These are phyloP conservation scores for Prochilodus magdalenae DNA, from an alignment of 2,113 vertebrate species.

Conservation along the genomic window DNA sequence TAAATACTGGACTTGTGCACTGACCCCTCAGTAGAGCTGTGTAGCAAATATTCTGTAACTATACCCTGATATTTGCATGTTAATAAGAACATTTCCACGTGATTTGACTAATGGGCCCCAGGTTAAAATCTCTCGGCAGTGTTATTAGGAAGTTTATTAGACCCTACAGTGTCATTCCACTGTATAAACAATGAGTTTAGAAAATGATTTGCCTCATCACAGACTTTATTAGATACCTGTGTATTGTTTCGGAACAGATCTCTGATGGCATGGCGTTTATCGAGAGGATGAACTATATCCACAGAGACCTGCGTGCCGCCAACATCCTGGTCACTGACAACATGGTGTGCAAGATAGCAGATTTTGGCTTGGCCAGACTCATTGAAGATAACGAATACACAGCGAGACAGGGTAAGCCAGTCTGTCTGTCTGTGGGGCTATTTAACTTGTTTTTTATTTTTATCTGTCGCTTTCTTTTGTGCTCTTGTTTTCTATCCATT, in stretches of 20 bases:
- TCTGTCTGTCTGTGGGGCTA: background rate
- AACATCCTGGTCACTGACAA: slow-evolving; percentile 96
- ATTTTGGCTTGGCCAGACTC: slow-evolving; percentile 94
- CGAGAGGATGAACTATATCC: slow-evolving; percentile 99
- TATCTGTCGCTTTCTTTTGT: background rate
- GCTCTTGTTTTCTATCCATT: slow-evolving; percentile 5
- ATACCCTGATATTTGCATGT: no score
- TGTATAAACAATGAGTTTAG: no score
- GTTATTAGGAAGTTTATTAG: background rate
- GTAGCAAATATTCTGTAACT: background rate
- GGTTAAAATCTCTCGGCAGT: background rate
- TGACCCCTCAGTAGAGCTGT: background rate
- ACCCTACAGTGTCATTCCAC: no score
- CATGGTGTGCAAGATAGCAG: slow-evolving; percentile 95
- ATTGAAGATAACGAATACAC: slow-evolving; percentile 98
- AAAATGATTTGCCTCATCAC: no score
- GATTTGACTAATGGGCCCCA: no score
- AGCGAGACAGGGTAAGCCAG: slow-evolving; percentile 88
- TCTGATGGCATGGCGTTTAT: slow-evolving; percentile 98
- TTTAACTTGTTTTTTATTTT: background rate
- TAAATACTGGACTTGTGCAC: no score
- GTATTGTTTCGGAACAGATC: slow-evolving; percentile 75
- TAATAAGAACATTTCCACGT: no score
- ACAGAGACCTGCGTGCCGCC: slow-evolving; percentile 93
- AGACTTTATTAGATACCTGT: no score